Evolutionary conservation across 2,797 vertebrate species (phyloP).

Genomic region (Semotilus atromaculatus): DNA sequence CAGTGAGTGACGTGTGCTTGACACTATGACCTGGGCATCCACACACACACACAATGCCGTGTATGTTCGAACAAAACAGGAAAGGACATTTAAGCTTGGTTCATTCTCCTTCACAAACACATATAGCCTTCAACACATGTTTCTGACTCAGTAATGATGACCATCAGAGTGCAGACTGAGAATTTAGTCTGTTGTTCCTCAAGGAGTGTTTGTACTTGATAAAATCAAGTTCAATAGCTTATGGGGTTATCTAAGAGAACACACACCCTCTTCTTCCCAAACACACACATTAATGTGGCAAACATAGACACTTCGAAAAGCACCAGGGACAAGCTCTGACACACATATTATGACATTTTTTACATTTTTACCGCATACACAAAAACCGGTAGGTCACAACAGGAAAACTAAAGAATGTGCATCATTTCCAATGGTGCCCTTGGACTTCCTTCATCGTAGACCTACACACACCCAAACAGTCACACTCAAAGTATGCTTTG

Average conservation of each 20-base stretch:
- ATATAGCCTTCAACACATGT: constrained; percentile 7
- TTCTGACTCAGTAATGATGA: constrained; percentile 27
- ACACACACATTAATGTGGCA: not conserved
- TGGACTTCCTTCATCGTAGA: constrained; percentile 25
- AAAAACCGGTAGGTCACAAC: constrained; percentile 26
- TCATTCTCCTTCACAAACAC: constrained; percentile 17
- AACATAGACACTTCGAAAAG: not conserved
- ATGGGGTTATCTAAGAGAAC: not conserved
- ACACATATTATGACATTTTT: not conserved
- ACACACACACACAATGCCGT: constrained; percentile 35
- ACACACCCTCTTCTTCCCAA: not conserved
- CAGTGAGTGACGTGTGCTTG: constrained; percentile 33
- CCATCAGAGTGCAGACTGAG: not conserved
- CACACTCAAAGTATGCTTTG: not conserved
- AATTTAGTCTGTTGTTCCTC: constrained; percentile 19
- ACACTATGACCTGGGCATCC: constrained; percentile 19
- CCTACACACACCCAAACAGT: constrained; percentile 16
- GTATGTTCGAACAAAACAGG: constrained; percentile 24
- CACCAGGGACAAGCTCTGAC: not conserved
- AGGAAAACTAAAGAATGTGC: constrained; percentile 46
- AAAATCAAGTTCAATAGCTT: not conserved
- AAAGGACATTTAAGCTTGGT: constrained; percentile 3
- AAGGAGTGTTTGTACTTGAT: not conserved
- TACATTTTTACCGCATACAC: not conserved
- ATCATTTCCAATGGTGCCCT: constrained; percentile 41